A percentile compares a stretch with the other conserved stretches of the same genome.
Evolutionary conservation across 2,797 vertebrate genomes (phyloP).

Genomic region (Amphiprion clarkii): DNA sequence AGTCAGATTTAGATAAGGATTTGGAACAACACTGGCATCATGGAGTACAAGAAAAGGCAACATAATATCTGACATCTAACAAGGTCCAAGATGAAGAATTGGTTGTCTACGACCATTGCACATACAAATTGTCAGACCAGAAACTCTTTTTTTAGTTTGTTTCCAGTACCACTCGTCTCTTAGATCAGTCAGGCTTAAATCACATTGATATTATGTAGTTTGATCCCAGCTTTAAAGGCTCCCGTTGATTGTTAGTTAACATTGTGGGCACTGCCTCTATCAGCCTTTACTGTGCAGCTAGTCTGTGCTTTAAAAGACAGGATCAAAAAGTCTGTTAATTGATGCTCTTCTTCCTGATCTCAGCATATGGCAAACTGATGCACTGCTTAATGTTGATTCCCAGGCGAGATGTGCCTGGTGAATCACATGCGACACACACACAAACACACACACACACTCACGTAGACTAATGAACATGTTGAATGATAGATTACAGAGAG

Average conservation of each 20-base stretch:
- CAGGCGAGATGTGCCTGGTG: slow-evolving; percentile 51
- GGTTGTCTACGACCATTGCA: background rate
- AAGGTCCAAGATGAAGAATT: background rate
- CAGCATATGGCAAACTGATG: slow-evolving; percentile 73
- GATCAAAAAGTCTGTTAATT: slow-evolving; percentile 75
- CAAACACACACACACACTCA: slow-evolving; percentile 26
- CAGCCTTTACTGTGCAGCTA: background rate
- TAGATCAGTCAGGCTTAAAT: too few relatives aligned
- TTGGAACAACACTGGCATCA: too few relatives aligned
- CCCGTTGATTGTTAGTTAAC: background rate
- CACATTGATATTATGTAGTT: background rate
- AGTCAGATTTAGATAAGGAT: background rate
- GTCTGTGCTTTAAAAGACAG: slow-evolving; percentile 21
- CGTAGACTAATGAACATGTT: slow-evolving; percentile 75
- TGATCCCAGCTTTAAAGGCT: slow-evolving; percentile 1
- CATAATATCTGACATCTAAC: background rate
- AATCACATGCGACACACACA: slow-evolving; percentile 35
- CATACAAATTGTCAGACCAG: background rate
- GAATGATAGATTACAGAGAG: slow-evolving; percentile 70
- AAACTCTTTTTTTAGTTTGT: too few relatives aligned
- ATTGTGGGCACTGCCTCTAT: background rate
- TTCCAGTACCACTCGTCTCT: too few relatives aligned
- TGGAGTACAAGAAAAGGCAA: background rate
- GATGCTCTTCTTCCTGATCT: slow-evolving; percentile 67
- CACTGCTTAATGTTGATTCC: slow-evolving; percentile 73